These are phyloP conservation scores for Ferrisia virgata DNA, from an alignment of 2,888 invertebrate genomes.

Conservation along the genomic window DNA sequence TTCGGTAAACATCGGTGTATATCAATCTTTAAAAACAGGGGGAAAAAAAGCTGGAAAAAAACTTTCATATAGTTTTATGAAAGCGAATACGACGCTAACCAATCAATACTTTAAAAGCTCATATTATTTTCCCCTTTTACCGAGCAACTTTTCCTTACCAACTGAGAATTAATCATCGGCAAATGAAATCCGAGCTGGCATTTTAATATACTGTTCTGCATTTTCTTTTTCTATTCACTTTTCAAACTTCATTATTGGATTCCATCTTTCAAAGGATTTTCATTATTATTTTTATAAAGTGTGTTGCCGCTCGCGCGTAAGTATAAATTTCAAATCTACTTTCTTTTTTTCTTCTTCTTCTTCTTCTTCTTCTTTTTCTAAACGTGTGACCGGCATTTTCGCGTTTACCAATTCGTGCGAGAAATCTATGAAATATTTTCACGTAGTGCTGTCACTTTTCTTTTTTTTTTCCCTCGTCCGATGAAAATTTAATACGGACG, in stretches of 20 bases:
- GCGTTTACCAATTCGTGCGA: slow-evolving; percentile 2
- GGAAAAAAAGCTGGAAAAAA: slow-evolving; percentile 31
- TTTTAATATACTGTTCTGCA: slow-evolving; percentile 45
- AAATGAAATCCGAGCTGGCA: slow-evolving; percentile 43
- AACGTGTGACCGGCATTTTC: slow-evolving; percentile 11
- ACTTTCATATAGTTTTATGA: slow-evolving; percentile 45
- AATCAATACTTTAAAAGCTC: slow-evolving; percentile 44
- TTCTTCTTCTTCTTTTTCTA: background rate
- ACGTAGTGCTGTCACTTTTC: background rate
- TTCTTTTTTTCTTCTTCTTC: background rate
- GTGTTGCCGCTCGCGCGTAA: slow-evolving; percentile 27
- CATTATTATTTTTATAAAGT: slow-evolving; percentile 43
- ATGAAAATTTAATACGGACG: slow-evolving; percentile 7
- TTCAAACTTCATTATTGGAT: slow-evolving; percentile 41
- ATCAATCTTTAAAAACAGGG: slow-evolving; percentile 36
- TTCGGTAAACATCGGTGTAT: slow-evolving; percentile 44
- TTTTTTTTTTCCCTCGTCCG: background rate
- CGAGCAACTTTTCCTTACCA: slow-evolving; percentile 34
- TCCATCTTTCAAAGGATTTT: slow-evolving; percentile 44
- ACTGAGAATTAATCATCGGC: slow-evolving; percentile 43
- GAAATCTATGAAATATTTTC: slow-evolving; percentile 19
- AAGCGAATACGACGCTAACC: slow-evolving; percentile 44
- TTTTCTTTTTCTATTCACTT: slow-evolving; percentile 40
- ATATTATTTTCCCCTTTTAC: slow-evolving; percentile 44
- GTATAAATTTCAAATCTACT: slow-evolving; percentile 38